Base-by-base conservation (phyloP, 2,888 invertebrate species). In the Folsomia manolachei region DNA sequence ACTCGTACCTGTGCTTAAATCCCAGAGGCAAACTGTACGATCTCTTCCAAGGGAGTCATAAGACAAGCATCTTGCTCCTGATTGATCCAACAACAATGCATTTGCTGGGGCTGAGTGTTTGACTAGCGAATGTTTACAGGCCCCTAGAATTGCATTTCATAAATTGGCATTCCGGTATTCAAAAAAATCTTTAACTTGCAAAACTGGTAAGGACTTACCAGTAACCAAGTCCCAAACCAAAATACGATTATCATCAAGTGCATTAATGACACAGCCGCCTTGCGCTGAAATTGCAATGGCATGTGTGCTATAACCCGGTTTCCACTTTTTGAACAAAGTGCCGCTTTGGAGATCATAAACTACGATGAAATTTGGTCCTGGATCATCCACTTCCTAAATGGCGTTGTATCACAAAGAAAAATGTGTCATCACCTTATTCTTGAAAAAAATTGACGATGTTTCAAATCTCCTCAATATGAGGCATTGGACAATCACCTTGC, bases 321-420 rank as follows among this genome's bases (percentile, higher is more conserved):
- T 94, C 92, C 94, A 93, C 84, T 94, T 94, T 85, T 94, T 94
- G 86, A 94, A 94, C 80, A 94, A 84, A 0, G 94, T 94, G 69
- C 94, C 94, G 76, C 93, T 94, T 84, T 92, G 92, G 63, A 95
- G 87, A 85, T 95, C 94, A 84, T 94, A 94, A 64, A 94, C 93
- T 67, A 94, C 92, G 71, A 94, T 92, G 85, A 94, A 94, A 86
- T 93, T 94, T 0, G 93, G 92, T 73, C 90, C 89, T 0, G 91
- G 90, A 83, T 93, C 92, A 82, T 89, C 89, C 51, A 90, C 86
- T 84, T 90, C 90, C 84, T 89, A 86, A 7, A 71, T 60, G 69
- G 9, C n/a, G 19, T 61, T 21, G 11, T 9, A 61, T 61, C 14
- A 9, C 7, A 19, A 61, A 18, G 7, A 7, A 19, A 61, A 51